A percentile compares a stretch with the other conserved stretches of the same genome.
phyloP scores from a whole-genome alignment of 1,140 invertebrate species.

The Aradophagus sp. region DNA sequence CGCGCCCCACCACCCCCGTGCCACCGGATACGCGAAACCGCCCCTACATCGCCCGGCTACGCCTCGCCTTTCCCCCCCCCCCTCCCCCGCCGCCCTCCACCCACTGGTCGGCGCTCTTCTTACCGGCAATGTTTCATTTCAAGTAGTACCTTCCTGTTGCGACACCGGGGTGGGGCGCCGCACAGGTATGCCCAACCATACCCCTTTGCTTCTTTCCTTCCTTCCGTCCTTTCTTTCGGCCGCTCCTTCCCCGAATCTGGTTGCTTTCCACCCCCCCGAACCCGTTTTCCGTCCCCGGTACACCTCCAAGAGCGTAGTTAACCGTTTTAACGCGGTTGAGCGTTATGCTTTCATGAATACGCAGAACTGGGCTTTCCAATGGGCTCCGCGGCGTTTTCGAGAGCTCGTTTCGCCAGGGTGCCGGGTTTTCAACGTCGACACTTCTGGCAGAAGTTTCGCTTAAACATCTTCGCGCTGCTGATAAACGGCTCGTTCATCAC shows the following conservation, averaged over 20 bases:
- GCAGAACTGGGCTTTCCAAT: too few relatives aligned
- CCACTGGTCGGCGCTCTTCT: constrained; percentile 66
- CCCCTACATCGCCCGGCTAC: constrained; percentile 61
- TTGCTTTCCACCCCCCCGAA: too few relatives aligned
- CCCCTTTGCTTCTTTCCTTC: constrained; percentile 9
- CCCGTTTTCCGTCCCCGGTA: neutral
- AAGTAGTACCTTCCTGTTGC: constrained; percentile 65
- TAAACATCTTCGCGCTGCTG: too few relatives aligned
- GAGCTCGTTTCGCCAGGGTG: too few relatives aligned
- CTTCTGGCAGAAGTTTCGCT: too few relatives aligned
- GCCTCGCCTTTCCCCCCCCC: constrained; percentile 14
- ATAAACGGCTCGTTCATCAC: too few relatives aligned
- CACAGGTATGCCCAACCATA: constrained; percentile 44
- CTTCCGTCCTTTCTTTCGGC: constrained; percentile 11
- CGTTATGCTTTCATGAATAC: constrained; percentile 11
- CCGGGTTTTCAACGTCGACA: too few relatives aligned
- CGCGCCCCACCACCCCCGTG: constrained; percentile 58
- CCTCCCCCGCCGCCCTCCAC: constrained; percentile 13
- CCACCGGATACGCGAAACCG: constrained; percentile 65
- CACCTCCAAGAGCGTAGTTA: neutral
- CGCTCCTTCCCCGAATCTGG: constrained; percentile 6
- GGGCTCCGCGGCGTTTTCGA: too few relatives aligned
- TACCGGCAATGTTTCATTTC: constrained; percentile 71
- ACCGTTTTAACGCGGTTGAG: constrained; percentile 9
- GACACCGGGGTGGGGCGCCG: constrained; percentile 55